Percentiles rank a stretch among this genome's conserved stretches.
Evolutionary conservation across 2,888 invertebrate species (phyloP).

Genomic region (Endotricha flammealis): DNA sequence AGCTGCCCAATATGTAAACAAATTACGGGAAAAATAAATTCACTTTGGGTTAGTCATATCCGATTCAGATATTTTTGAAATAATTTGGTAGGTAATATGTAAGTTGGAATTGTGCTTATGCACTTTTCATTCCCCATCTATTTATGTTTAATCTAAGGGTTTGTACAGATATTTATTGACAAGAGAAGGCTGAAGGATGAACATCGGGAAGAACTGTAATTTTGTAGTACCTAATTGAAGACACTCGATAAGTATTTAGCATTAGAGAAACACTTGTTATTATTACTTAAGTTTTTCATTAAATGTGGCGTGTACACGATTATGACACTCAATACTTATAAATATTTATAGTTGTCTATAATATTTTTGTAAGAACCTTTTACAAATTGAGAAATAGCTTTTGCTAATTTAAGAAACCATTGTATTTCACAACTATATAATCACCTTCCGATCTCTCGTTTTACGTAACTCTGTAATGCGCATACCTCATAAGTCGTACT

Average conservation of each 20-base stretch:
- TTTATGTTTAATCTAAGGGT: slow-evolving; percentile 40
- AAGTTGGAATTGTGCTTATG: slow-evolving; percentile 8
- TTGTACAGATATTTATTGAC: slow-evolving; percentile 72
- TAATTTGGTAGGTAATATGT: background rate
- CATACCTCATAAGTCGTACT: slow-evolving; percentile 24
- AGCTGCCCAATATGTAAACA: too few relatives aligned
- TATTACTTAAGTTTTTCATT: slow-evolving; percentile 47
- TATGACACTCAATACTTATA: slow-evolving; percentile 53
- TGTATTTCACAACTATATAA: slow-evolving; percentile 35
- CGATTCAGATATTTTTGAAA: too few relatives aligned
- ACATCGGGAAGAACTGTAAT: slow-evolving; percentile 43
- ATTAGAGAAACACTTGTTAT: slow-evolving; percentile 47
- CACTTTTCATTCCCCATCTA: slow-evolving; percentile 32
- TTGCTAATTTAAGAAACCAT: slow-evolving; percentile 38
- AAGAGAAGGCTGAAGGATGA: slow-evolving; percentile 45
- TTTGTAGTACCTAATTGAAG: slow-evolving; percentile 22
- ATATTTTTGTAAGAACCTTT: slow-evolving; percentile 59
- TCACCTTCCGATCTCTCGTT: slow-evolving; percentile 42
- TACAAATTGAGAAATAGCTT: slow-evolving; percentile 41
- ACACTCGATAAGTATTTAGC: slow-evolving; percentile 35
- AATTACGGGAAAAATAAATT: too few relatives aligned
- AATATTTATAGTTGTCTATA: slow-evolving; percentile 56
- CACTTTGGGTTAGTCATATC: too few relatives aligned
- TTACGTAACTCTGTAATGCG: slow-evolving; percentile 26
- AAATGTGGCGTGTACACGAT: slow-evolving; percentile 51